A percentile compares a stretch with the other conserved stretches of the same genome.
phyloP scores from a whole-genome alignment of 1,140 invertebrate genomes.

The Drosophila ercepeae region DNA sequence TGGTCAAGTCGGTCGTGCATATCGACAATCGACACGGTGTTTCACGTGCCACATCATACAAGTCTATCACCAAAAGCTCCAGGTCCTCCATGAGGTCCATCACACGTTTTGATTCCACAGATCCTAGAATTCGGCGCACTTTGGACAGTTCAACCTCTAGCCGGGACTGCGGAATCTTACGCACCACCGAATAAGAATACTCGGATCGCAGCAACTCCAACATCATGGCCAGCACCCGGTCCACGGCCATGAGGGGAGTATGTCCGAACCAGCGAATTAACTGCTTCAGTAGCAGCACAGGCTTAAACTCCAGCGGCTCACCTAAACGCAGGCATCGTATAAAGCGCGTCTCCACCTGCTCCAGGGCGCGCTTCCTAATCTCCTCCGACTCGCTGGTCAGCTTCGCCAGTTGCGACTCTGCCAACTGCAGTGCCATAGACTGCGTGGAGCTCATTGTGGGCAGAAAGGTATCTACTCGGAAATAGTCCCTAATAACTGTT shows the following conservation, averaged over 20 bases:
- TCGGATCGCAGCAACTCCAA: constrained; percentile 59
- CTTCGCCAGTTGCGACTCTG: constrained; percentile 47
- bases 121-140: constrained; percentile 38
- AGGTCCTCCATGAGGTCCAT: constrained; percentile 55
- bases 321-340: constrained; percentile 48
- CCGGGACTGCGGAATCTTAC: constrained; percentile 48
- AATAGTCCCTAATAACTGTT: background rate
- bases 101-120: constrained; percentile 2
- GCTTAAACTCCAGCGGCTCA: constrained; percentile 53
- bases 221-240: constrained; percentile 64
- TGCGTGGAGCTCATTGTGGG: constrained; percentile 1
- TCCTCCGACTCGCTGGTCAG: constrained; percentile 64
- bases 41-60: constrained; percentile 11
- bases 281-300: constrained; percentile 65
- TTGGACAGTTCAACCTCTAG: constrained; percentile 58
- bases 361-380: constrained; percentile 72
- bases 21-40: background rate
- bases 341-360: constrained; percentile 63
- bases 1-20: background rate
- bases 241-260: constrained; percentile 30
- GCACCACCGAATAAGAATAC: constrained; percentile 39
- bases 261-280: constrained; percentile 75
- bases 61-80: constrained; percentile 10
- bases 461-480: background rate
- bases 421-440: constrained; percentile 12